Percentiles rank a stretch among this genome's conserved stretches.
These are phyloP conservation scores for Chloropsis hardwickii DNA, from an alignment of 2,113 vertebrate genomes.

Conservation along the genomic window DNA sequence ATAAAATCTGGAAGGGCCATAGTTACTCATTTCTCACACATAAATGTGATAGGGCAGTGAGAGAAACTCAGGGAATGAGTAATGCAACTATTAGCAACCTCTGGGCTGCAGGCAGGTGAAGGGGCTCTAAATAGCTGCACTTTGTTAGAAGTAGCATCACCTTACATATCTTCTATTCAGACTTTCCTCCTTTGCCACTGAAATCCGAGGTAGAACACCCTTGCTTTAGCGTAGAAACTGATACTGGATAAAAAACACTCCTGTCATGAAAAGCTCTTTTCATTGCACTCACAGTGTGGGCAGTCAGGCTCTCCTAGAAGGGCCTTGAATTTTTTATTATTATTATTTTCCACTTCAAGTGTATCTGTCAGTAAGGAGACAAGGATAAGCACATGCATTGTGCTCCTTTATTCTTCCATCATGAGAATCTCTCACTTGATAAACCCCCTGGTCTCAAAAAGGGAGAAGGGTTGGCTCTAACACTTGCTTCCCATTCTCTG, in stretches of 20 bases:
- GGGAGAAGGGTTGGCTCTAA: neutral
- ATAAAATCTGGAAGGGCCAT: neutral
- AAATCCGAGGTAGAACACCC: neutral
- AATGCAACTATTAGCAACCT: neutral
- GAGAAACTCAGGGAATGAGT: neutral
- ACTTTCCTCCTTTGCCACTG: neutral
- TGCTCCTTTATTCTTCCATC: neutral
- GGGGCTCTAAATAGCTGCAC: neutral
- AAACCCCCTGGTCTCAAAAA: neutral
- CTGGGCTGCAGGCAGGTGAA: neutral
- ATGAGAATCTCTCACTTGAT: neutral
- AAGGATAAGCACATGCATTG: neutral
- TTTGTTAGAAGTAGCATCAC: neutral
- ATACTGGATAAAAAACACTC: neutral
- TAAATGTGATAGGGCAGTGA: neutral
- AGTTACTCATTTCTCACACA: neutral
- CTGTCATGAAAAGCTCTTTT: slow-evolving; percentile 29
- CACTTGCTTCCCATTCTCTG: neutral
- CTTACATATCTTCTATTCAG: neutral
- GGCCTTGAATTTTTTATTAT: neutral
- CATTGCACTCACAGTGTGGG: neutral
- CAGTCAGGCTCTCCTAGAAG: neutral
- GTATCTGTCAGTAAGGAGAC: slow-evolving; percentile 15
- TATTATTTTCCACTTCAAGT: neutral
- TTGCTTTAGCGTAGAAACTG: neutral